Conservation (phyloP, 2,113 vertebrate genomes). For the Holacanthus passer region DNA sequence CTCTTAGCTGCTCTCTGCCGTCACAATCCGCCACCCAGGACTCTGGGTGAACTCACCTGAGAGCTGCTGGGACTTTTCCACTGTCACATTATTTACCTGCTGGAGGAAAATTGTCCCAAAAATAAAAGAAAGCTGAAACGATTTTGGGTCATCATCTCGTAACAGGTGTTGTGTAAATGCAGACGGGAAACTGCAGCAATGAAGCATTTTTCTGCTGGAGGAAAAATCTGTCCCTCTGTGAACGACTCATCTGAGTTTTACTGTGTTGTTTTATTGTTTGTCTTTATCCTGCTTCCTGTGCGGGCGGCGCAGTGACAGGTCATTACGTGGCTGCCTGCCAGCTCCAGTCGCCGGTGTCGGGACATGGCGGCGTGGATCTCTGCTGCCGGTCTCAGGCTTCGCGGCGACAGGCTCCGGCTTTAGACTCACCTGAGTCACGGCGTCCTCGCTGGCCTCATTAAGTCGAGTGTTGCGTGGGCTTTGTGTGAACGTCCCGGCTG, state of each 20-base stretch:
- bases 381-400: background rate
- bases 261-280: background rate
- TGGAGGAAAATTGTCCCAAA: background rate
- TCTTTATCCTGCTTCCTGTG: constrained; percentile 12
- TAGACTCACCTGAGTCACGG: background rate
- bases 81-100: background rate
- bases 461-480: constrained; percentile 30
- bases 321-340: constrained; percentile 37
- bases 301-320: constrained; percentile 26
- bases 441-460: constrained; percentile 59
- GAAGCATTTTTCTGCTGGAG: background rate
- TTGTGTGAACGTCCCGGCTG: constrained; percentile 38
- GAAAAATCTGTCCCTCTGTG: background rate
- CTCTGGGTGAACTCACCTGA: background rate
- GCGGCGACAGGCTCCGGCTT: constrained; percentile 30
- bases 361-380: background rate
- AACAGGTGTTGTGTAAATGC: constrained; percentile 18
- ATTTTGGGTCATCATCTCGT: background rate
- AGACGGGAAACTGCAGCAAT: background rate
- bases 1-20: constrained; percentile 6
- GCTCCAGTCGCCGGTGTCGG: constrained; percentile 2
- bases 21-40: constrained; percentile 1
- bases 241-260: background rate
- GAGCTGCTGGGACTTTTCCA: too few species aligned
- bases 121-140: background rate